Evolutionary conservation across 2,888 invertebrate species (phyloP).

Genomic region (Eupithecia pulchellata): DNA sequence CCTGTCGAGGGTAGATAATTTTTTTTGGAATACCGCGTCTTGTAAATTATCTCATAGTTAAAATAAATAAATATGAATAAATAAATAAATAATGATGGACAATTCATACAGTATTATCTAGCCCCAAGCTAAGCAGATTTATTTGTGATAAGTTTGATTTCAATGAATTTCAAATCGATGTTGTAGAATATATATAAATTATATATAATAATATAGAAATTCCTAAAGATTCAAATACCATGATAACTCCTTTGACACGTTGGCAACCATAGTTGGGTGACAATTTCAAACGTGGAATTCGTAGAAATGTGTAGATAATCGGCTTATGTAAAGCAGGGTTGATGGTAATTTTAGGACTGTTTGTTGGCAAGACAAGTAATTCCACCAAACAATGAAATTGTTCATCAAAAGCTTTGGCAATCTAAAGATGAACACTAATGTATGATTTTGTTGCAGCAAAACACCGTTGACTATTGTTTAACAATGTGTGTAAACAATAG

Average conservation of each 20-base stretch:
- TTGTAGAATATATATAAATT: not conserved
- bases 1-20: too few species aligned
- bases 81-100: too few species aligned
- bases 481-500: too few species aligned
- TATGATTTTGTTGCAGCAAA: not conserved
- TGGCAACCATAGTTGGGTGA: conserved; percentile 16
- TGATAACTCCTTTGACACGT: not conserved
- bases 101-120: too few species aligned
- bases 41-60: too few species aligned
- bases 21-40: too few species aligned
- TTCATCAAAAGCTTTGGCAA: conserved; percentile 8
- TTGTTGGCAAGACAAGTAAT: conserved; percentile 17
- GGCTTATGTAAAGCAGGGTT: conserved; percentile 28
- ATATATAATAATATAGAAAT: not conserved
- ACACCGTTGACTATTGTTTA: too few species aligned
- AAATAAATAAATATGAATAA: too few species aligned
- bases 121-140: too few species aligned
- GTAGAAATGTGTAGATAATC: conserved; percentile 32
- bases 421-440: not conserved
- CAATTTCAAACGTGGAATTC: conserved; percentile 29
- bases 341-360: conserved; percentile 32
- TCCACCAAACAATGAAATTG: conserved; percentile 20
- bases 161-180: not conserved
- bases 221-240: not conserved
- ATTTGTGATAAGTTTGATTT: too few species aligned